Percentiles rank a stretch among this genome's conserved stretches.
Evolutionary conservation across 2,888 invertebrate species (phyloP).

Genomic region (Nipponacmea schrenckii): DNA sequence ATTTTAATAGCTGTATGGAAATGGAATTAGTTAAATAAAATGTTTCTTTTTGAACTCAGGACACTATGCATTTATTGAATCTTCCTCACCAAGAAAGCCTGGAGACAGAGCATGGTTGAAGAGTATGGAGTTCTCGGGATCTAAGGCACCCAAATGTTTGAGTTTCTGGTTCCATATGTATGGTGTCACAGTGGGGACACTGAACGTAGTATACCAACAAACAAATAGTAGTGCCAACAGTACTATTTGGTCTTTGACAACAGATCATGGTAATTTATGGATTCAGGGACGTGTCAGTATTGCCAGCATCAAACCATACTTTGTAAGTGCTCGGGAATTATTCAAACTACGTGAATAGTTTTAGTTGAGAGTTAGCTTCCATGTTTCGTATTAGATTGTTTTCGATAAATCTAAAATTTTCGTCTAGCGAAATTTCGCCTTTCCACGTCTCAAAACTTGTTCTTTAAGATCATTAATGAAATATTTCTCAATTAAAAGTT

Average conservation of each 20-base stretch:
- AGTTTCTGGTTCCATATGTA: conserved; percentile 62
- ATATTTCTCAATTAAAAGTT: too few relatives aligned
- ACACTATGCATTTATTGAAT: conserved; percentile 73
- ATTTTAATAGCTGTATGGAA: too few relatives aligned
- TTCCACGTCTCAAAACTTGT: too few relatives aligned
- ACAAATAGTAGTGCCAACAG: conserved; percentile 33
- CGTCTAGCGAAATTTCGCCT: too few relatives aligned
- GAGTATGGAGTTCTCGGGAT: conserved; percentile 35
- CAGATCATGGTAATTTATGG: conserved; percentile 47
- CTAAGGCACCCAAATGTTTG: conserved; percentile 47
- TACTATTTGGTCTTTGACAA: conserved; percentile 46
- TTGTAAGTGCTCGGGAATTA: conserved; percentile 36
- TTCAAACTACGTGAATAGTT: too few relatives aligned
- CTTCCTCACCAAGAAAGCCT: conserved; percentile 72
- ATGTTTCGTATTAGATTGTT: too few relatives aligned
- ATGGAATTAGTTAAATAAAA: too few relatives aligned
- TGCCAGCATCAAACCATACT: conserved; percentile 41
- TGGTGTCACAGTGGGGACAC: conserved; percentile 45
- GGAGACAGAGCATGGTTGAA: conserved; percentile 62
- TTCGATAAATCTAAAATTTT: too few relatives aligned
- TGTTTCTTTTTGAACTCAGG: conserved; percentile 35
- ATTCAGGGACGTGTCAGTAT: conserved; percentile 41
- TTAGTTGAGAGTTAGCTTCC: too few relatives aligned
- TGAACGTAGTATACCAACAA: conserved; percentile 38
- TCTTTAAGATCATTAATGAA: too few relatives aligned